Base-by-base conservation (phyloP, 2,888 invertebrate species). In the Stramonita haemastoma region DNA sequence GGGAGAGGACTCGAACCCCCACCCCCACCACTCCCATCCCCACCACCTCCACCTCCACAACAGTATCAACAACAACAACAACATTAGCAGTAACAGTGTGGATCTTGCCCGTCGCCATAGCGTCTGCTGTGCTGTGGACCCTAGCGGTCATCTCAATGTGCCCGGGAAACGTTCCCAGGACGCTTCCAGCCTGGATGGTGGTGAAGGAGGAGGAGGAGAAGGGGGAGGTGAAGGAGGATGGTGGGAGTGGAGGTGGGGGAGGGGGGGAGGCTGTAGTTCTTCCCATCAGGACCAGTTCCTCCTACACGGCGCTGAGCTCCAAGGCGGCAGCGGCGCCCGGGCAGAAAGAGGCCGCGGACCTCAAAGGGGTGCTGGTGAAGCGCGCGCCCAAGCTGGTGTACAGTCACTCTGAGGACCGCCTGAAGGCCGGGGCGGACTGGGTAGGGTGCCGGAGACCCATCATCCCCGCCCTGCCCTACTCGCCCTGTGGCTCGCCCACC, bases 401-500 rank as follows among this genome's bases (percentile, higher is more conserved):
- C 91, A 95, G 95, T 90, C 93, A 93, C 87, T 95, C 95, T 8
- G 95, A 94, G 90, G 95, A 95, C 90, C 91, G 93, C 84, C 91
- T 94, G 87, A 91, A 93, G 56, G 91, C 93, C 34, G 66, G 66
- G 29, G 81, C 6, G 36, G 81, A 26, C 6, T 8, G 22, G 1
- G 60, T 13, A 60, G 56, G 86, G 26, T 85, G 66, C 22, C 91
- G 90, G 34, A 86, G 91, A 66, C 98, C 96, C 95, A 97, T 97
- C 96, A 98, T 96, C 96, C 98, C 97, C 93, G 98, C 97, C 96
- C 97, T 97, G 94, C 97, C 97, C 86, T 97, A 97, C 95, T 97
- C 98, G 92, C 97, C 98, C 0, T 97, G 97, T 94, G 97, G 97
- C 13, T 98, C 98, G 92, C 98, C 98, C 4, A 97, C 97, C 90